Evolutionary conservation across 2,113 vertebrate genomes (phyloP).

Genomic region (Strix uralensis): DNA sequence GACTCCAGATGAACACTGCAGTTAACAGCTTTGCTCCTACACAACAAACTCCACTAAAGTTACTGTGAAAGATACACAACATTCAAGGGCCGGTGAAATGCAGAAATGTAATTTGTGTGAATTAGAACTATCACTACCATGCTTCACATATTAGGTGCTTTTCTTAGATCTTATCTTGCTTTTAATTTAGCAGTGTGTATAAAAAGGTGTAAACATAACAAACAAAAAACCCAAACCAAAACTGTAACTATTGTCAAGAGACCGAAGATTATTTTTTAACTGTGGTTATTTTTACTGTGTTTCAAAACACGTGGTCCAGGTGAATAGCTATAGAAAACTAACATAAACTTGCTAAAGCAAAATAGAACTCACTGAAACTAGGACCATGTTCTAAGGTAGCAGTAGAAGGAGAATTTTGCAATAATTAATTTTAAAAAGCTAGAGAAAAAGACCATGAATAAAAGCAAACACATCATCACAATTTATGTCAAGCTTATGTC

Average conservation of each 20-base stretch:
- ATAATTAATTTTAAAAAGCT: not conserved
- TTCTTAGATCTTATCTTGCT: slow-evolving; percentile 27
- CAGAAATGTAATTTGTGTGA: not conserved
- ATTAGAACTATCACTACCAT: not conserved
- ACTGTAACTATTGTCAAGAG: not conserved
- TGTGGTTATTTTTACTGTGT: not conserved
- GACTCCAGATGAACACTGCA: not conserved
- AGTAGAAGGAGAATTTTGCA: not conserved
- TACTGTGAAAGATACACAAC: not conserved
- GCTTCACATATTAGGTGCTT: not conserved
- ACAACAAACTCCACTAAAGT: not conserved
- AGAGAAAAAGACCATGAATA: not conserved
- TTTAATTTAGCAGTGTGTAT: not conserved
- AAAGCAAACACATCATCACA: not conserved
- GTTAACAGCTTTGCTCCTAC: not conserved
- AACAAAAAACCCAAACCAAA: not conserved
- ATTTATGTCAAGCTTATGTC: not conserved
- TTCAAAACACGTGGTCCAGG: not conserved
- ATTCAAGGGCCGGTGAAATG: not conserved
- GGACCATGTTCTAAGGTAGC: not conserved
- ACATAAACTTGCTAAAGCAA: not conserved
- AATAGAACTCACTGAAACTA: not conserved
- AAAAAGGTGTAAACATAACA: slow-evolving; percentile 14
- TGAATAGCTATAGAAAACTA: not conserved
- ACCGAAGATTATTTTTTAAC: not conserved